Conservation (phyloP, 64 coral and sea anemone species). For the Hydrozoanthus tunicans region DNA sequence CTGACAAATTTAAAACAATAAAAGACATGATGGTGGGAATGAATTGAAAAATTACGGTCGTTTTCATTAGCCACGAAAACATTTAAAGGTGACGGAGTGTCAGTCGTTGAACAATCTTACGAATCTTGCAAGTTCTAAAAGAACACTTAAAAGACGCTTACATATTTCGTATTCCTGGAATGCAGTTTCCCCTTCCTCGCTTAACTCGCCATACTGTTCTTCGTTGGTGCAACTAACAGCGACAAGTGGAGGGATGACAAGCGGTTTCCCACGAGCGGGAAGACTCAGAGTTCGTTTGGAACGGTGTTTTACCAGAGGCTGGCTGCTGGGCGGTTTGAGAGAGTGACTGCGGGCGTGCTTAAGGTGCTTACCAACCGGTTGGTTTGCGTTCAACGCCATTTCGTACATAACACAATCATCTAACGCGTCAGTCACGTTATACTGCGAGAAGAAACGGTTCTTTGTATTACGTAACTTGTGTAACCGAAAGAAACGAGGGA, state of each 20-base stretch:
- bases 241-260: constrained; percentile 34
- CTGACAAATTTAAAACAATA: too few relatives aligned
- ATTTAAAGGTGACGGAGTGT: too few relatives aligned
- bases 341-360: constrained; percentile 49
- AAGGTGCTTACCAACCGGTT: background rate
- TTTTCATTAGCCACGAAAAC: too few relatives aligned
- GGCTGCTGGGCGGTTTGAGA: constrained; percentile 43
- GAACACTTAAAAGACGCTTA: background rate
- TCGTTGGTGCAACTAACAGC: background rate
- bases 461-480: background rate
- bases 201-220: background rate
- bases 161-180: constrained; percentile 49
- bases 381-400: background rate
- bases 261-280: constrained; percentile 20
- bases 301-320: constrained; percentile 26
- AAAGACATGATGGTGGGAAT: too few relatives aligned
- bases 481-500: background rate
- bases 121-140: background rate
- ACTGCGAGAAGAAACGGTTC: background rate
- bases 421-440: too few relatives aligned
- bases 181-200: constrained; percentile 29
- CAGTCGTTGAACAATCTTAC: too few relatives aligned
- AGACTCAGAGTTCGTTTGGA: constrained; percentile 48
- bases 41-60: too few relatives aligned
- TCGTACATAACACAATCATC: constrained; percentile 30